Evolutionary conservation across 2,113 vertebrate species (phyloP).

Genomic region (Pachypanchax playfairii): DNA sequence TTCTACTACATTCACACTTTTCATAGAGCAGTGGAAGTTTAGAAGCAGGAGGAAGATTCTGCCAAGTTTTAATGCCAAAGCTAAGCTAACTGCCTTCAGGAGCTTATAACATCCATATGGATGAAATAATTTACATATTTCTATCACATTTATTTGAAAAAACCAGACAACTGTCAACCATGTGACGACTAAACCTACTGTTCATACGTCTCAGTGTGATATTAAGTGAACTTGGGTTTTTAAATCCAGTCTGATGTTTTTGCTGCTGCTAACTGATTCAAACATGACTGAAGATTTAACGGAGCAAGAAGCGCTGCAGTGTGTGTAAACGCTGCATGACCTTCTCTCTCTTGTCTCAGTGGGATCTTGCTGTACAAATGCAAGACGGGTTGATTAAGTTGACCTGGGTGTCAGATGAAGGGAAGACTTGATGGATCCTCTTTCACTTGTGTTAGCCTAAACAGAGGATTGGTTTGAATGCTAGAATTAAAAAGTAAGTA

Average conservation of each 20-base stretch:
- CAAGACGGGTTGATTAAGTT: slow-evolving; percentile 61
- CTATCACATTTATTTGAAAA: no score
- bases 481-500: background rate
- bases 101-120: no score
- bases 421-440: slow-evolving; percentile 29
- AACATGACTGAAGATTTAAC: slow-evolving; percentile 19
- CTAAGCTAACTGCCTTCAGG: no score
- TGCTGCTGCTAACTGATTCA: slow-evolving; percentile 27
- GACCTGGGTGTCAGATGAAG: slow-evolving; percentile 50
- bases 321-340: slow-evolving; percentile 50
- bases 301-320: slow-evolving; percentile 3
- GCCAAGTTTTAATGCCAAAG: no score
- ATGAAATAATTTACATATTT: no score
- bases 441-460: slow-evolving; percentile 16
- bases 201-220: no score
- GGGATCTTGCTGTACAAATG: slow-evolving; percentile 54
- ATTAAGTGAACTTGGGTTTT: background rate
- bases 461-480: background rate
- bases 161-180: no score
- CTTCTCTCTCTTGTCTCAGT: slow-evolving; percentile 39
- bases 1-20: no score
- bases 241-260: slow-evolving; percentile 1
- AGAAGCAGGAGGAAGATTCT: no score
- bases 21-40: no score
- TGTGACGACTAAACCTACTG: no score